Base-by-base conservation (phyloP, 2,797 vertebrate species). In the Protosalanx chinensis region DNA sequence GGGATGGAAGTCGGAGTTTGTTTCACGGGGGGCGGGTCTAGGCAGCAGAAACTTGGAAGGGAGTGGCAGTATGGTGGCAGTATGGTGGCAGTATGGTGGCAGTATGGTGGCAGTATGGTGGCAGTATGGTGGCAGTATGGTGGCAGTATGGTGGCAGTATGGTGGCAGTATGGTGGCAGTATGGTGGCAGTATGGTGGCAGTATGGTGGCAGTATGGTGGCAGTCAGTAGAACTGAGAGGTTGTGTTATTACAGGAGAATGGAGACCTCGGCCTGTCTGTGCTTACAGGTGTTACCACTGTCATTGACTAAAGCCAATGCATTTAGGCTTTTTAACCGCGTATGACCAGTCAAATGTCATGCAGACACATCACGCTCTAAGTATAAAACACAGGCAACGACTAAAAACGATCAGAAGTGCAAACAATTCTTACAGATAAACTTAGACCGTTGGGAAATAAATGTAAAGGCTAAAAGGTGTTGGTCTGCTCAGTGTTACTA, bases 21-120 rank as follows among this genome's bases (percentile, higher is more conserved):
- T 71, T 16, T 78, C 66, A 30, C 58, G 23, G 56, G 68, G 68
- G 71, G 57, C 82, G 84, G 88, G 84, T 57, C 79, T n/a, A 62
- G 8, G 65, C 6, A 20, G 33, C 67, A 49, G 18, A 70, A 49
- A 74, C 72, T 75, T 71, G 51, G 69, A 59, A 72, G 76, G 87
- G 85, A 82, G 84, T 70, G 80, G 71, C 72, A 0, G 51, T 15
- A 46, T 46, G 5, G 53, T 16, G 18, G 53, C 4, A 15, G 53
- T 15, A 41, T 62, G 3, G 2, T 8, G 13, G 30, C 4, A 2
- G 1, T 27, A n/a, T 15, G 0, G 10, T n/a, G 75, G 27, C 23
- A 27, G 23, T 27, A 27, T 27, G 23, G 1, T 27, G 23, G 23
- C 23, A 27, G 23, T 27, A 27, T 27, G 23, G 23, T 27, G 23